These are phyloP conservation scores for Diadromus collaris DNA, from an alignment of 2,888 invertebrate genomes.

Conservation along the genomic window DNA sequence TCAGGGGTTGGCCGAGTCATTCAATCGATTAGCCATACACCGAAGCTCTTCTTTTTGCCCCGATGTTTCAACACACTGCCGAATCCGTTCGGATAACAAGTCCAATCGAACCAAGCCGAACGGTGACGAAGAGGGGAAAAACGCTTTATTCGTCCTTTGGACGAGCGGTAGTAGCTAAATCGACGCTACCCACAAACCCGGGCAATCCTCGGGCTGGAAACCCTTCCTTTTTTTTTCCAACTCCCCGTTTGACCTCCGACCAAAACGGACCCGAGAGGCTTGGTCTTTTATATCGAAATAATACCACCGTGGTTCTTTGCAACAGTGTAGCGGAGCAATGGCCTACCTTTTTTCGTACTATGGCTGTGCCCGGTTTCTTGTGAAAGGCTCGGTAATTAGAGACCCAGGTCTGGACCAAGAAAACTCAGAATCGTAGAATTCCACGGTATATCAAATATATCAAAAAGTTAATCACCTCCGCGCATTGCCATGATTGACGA, in stretches of 20 bases:
- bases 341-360: neutral
- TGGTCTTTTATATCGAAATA: slow-evolving; percentile 14
- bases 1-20: neutral
- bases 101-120: slow-evolving; percentile 18
- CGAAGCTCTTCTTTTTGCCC: neutral
- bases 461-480: neutral
- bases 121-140: neutral
- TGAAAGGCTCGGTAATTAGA: slow-evolving; percentile 3
- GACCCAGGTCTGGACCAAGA: neutral
- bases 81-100: slow-evolving; percentile 36
- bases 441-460: neutral
- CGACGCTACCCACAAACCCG: neutral
- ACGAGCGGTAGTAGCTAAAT: slow-evolving; percentile 9
- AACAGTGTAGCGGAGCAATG: neutral
- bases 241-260: slow-evolving; percentile 22
- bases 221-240: neutral
- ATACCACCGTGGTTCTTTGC: slow-evolving; percentile 1
- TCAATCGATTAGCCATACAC: slow-evolving; percentile 22
- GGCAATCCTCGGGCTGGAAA: neutral
- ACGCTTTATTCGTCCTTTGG: neutral
- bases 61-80: slow-evolving; percentile 7
- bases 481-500: neutral
- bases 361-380: neutral
- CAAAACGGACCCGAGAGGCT: slow-evolving; percentile 4
- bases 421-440: neutral